Conservation (phyloP, 2,797 vertebrate genomes). For the Gymnopithys bicolor region DNA sequence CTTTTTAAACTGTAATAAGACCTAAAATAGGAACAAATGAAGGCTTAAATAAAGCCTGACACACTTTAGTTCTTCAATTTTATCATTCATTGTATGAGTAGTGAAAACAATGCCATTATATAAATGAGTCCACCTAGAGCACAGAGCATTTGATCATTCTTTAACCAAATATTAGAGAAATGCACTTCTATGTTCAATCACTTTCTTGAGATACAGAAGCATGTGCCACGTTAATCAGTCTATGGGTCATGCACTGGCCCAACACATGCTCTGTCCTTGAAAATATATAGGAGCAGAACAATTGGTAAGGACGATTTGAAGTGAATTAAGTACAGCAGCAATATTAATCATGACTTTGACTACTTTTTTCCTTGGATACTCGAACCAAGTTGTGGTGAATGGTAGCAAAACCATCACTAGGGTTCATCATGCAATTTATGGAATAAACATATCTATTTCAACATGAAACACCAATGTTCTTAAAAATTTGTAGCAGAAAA, state of each 20-base stretch:
- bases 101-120: background rate
- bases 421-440: background rate
- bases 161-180: background rate
- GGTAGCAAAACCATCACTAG: background rate
- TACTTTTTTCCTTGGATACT: background rate
- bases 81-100: background rate
- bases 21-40: background rate
- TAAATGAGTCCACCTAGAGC: background rate
- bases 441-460: background rate
- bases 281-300: background rate
- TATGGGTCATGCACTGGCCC: background rate
- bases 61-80: background rate
- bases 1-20: background rate
- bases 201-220: background rate
- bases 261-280: background rate
- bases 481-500: conserved; percentile 9
- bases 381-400: background rate
- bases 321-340: background rate
- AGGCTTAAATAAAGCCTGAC: background rate
- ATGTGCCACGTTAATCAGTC: background rate
- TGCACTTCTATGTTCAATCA: background rate
- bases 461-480: background rate
- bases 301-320: background rate
- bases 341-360: background rate
- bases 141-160: background rate